Evolutionary conservation across 2,797 vertebrate species (phyloP).

Genomic region (Bovichtus variegatus): DNA sequence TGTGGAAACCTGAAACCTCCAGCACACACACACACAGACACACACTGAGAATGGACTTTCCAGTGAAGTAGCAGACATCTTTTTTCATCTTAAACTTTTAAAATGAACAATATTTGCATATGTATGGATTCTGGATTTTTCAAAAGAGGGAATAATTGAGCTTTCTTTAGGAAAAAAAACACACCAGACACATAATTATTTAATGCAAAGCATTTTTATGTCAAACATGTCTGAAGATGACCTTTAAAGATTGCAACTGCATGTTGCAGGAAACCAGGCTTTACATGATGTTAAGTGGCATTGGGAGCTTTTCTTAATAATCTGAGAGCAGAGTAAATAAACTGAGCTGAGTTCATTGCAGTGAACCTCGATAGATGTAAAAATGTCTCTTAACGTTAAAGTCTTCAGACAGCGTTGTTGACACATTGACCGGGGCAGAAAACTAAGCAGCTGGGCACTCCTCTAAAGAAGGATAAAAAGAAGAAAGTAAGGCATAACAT

Average conservation of each 20-base stretch:
- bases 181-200: neutral
- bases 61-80: neutral
- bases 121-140: neutral
- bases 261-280: neutral
- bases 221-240: neutral
- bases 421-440: neutral
- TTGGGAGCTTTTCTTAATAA: neutral
- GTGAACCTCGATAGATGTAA: neutral
- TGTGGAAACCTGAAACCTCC: neutral
- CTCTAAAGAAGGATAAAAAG: slow-evolving; percentile 38
- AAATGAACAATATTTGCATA: neutral
- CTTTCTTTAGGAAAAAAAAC: neutral
- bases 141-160: neutral
- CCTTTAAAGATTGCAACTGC: neutral
- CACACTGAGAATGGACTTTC: neutral
- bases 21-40: no score
- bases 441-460: slow-evolving; percentile 72
- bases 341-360: neutral
- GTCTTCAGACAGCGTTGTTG: slow-evolving; percentile 1
- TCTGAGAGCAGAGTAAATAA: neutral
- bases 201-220: slow-evolving; percentile 9
- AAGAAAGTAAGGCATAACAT: neutral
- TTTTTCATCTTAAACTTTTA: neutral
- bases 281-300: neutral
- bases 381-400: neutral